Evolutionary conservation across 2,113 vertebrate genomes (phyloP), one percentile per base, ranked within the genome.

Genomic region (Entomyzon cyanotis): DNA sequence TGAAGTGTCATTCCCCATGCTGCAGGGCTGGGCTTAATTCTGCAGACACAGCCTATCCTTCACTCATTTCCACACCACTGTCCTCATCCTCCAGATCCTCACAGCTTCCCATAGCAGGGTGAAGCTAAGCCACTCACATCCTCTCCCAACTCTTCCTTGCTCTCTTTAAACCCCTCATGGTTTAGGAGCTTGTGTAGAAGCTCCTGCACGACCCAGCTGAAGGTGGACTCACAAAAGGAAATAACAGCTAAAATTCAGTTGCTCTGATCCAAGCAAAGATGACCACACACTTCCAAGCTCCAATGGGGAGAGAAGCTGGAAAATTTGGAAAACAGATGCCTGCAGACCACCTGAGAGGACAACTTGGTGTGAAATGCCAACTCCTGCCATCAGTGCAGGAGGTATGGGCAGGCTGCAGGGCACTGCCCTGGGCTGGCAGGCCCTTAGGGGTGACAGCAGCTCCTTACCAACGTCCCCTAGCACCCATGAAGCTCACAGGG

Each of bases 1-100:
- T 30, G 46, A 12, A 39, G 22, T 14, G 49, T 23, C 1, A 0
- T 15, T 39, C 15, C 49, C n/a, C 4, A 0, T 1, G 13, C 39
- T 15, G 12, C 55, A 28, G 55, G 39, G 28, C 70, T 63, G 65
- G 49, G 27, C 46, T 46, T 56, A 4, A 2, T 37, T 41, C 64
- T 79, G 28, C 2, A 15, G 20, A 5, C 37, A 24, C 18, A 42
- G 33, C 73, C 53, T 31, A 5, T 8, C 58, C 15, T 41, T 49
- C 25, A 9, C 7, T 17, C 37, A 17, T 23, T 63, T 31, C 9
- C 18, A 15, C 35, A 46, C 15, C 9, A 1, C 15, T 47, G 28
- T 12, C 22, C 39, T 3, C 2, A 23, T 19, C 37, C 24, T 60
- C 53, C 41, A 60, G 25, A 27, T 22, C 35, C 41, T 58, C 50